Evolutionary conservation across 2,797 vertebrate species (phyloP), one percentile per base, ranked within the genome.

Genomic region (Lagocephalus sceleratus): DNA sequence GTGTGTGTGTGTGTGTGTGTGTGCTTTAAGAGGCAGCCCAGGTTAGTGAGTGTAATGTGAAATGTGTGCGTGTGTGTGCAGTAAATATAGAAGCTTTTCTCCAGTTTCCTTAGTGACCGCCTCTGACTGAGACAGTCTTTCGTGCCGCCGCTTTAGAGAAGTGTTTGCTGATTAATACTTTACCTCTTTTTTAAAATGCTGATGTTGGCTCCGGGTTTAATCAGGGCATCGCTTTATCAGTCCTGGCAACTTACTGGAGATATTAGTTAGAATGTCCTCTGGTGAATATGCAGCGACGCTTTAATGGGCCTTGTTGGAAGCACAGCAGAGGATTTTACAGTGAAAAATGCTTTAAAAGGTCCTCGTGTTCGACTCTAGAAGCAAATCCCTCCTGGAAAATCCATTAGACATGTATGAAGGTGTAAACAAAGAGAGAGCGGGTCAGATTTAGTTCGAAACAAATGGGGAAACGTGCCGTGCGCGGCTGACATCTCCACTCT

Each of bases 81-180:
- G 40, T 85, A 78, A 82, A 82, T 84, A 79, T 83, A 79, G 73
- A 76, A 75, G 68, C 66, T 66, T 81, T 81, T 84, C 75, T 79
- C 71, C 75, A 73, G 79, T 83, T 83, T 81, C 83, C 83, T 83
- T 84, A 81, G 79, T 85, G 85, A 87, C 32, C 32, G 32, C 32
- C 32, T 35, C 32, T 35, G 32, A 35, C 82, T 71, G 82, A 40
- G n/a, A 5, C 15, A 5, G 51, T 64, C 75, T 63, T 17, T 43
- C 16, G 26, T 58, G 60, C 38, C 45, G 40, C 59, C 51, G 54
- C 57, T 55, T 35, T 1, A 20, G 46, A 61, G 25, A 21, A 7
- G 12, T 6, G 5, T 63, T 56, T 40, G 16, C 40, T 17, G 20
- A 47, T 32, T 16, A 50, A 46, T 20, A 20, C 53, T 48, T 56